Percentiles rank a stretch among this genome's conserved stretches.
Conservation (phyloP, 2,888 invertebrate species). For the Dascillus cervinus region DNA sequence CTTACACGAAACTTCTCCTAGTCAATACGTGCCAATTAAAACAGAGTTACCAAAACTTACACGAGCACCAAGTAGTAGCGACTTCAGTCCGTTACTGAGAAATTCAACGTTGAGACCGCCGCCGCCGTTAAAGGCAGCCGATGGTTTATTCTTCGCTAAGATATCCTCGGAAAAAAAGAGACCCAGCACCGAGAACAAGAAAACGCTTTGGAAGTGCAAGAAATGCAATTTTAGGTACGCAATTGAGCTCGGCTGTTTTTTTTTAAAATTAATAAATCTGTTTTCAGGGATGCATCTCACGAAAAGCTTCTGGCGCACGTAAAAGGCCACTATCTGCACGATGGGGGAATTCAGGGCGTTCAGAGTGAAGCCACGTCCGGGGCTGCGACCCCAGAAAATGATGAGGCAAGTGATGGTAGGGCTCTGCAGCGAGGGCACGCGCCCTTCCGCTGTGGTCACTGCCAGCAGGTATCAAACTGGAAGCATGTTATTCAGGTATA, state of each 20-base stretch:
- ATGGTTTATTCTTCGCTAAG: constrained; percentile 41
- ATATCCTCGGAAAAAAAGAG: constrained; percentile 38
- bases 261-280: background rate
- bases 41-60: constrained; percentile 28
- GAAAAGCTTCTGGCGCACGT: constrained; percentile 60
- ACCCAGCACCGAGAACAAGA: constrained; percentile 52
- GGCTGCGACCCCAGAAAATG: constrained; percentile 12
- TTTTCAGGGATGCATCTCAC: constrained; percentile 52
- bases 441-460: constrained; percentile 67
- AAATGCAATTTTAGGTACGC: constrained; percentile 78
- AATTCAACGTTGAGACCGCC: constrained; percentile 38
- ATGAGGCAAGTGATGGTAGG: constrained; percentile 50
- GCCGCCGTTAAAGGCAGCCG: constrained; percentile 54
- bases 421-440: constrained; percentile 45
- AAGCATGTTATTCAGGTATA: constrained; percentile 80
- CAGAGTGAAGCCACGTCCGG: constrained; percentile 6
- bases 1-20: constrained; percentile 19
- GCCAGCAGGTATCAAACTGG: constrained; percentile 76
- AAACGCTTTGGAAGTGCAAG: constrained; percentile 82
- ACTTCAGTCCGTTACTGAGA: constrained; percentile 30
- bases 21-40: constrained; percentile 23
- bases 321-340: constrained; percentile 53
- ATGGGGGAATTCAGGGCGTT: constrained; percentile 3
- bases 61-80: constrained; percentile 24
- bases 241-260: background rate